Conservation (phyloP, 2,797 vertebrate genomes). For the Champsocephalus gunnari region DNA sequence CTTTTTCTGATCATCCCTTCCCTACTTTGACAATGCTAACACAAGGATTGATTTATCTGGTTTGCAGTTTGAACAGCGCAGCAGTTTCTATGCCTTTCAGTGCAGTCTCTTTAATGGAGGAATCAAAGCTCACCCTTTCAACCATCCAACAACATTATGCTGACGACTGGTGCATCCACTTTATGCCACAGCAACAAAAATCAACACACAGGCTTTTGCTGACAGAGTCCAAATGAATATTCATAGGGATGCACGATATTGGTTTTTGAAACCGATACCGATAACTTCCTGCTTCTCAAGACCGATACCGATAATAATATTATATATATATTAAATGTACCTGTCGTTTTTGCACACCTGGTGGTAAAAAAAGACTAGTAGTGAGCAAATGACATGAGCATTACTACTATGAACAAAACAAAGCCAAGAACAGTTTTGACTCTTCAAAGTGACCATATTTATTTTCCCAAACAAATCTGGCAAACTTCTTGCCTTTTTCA, state of each 20-base stretch:
- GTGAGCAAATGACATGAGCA: no score
- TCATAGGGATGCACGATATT: background rate
- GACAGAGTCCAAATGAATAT: conserved; percentile 29
- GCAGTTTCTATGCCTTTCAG: conserved; percentile 63
- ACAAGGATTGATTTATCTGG: conserved; percentile 48
- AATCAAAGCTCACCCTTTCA: conserved; percentile 52
- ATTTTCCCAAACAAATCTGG: no score
- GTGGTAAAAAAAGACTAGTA: no score
- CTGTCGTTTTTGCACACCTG: no score
- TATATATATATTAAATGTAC: no score
- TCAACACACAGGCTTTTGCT: conserved; percentile 31
- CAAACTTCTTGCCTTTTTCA: no score
- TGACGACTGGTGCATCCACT: conserved; percentile 56
- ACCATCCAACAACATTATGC: conserved; percentile 55
- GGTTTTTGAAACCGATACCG: no score
- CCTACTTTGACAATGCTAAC: conserved; percentile 41
- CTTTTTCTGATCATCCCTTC: conserved; percentile 10
- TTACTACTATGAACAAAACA: no score
- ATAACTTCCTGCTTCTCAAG: no score
- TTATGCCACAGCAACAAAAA: conserved; percentile 49
- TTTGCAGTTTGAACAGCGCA: conserved; percentile 60
- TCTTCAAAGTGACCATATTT: no score
- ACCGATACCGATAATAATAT: no score
- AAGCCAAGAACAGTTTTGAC: no score
- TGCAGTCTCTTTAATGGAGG: conserved; percentile 58